Evolutionary conservation across 2,797 vertebrate species (phyloP), one percentile per base, ranked within the genome.

Genomic region (Peromyscus melanophrys): DNA sequence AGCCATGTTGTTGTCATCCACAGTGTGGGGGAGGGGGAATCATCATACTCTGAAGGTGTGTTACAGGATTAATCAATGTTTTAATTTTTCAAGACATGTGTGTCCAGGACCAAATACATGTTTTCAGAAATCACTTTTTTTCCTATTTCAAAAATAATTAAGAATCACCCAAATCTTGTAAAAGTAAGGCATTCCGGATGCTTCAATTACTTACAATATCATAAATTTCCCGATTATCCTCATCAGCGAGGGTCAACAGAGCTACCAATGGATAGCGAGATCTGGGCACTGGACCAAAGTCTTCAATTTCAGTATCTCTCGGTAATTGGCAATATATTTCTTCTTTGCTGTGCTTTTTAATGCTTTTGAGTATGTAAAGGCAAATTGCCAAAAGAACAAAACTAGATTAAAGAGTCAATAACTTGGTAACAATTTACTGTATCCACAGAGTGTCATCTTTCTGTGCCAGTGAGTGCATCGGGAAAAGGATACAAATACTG

Each of bases 401-500:
- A 90, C 89, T 43, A 96, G 11, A 29, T 13, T 80, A 95, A 91
- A 96, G 92, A 83, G 86, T 59, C 21, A 88, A 55, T 71, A 84
- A 80, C 49, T 78, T 65, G 95, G 78, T 61, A 89, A 93, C 4
- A 52, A 27, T 84, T 85, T 61, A 71, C 61, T 91, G 84, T 75
- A 76, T 25, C 55, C 73, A 63, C 52, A 37, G 46, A 61, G 57
- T 78, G 57, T 61, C 31, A 77, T 86, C n/a, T 77, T 93, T 78
- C 76, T 6, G 8, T 10, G 76, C 67, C 78, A 40, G 76, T 1
- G 10, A 11, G 4, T 11, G 4, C 31, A 29, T 76, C 11, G 8
- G 75, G 40, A 81, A 98, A 99, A 99, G 99, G 99, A 99, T 99
- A 99, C 99, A 97, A 98, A 98, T 99, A 99, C 92, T 98, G 99